These are phyloP conservation scores for Loris lydekkerianus DNA, from an alignment of 2,797 vertebrate genomes.

Conservation along the genomic window DNA sequence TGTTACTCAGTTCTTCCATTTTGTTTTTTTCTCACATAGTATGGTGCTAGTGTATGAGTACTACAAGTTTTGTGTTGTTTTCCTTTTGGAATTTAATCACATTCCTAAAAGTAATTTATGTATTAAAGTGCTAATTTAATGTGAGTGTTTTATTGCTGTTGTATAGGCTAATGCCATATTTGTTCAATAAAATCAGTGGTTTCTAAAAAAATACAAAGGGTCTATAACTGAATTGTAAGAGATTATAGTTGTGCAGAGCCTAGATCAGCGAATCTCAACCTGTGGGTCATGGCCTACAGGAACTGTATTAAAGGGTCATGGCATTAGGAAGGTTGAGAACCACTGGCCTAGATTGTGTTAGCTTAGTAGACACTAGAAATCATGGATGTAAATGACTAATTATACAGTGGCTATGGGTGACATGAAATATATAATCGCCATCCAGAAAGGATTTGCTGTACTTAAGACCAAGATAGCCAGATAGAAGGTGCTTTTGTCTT, in stretches of 20 bases:
- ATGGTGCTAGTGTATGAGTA: background rate
- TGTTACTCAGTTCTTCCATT: too few relatives aligned
- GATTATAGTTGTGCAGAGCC: background rate
- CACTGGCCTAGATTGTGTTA: background rate
- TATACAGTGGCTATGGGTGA: background rate
- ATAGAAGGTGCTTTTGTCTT: background rate
- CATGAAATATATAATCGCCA: background rate
- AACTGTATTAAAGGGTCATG: too few relatives aligned
- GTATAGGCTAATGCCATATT: constrained; percentile 9
- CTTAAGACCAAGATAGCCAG: background rate
- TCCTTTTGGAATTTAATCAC: background rate
- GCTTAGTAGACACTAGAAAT: background rate
- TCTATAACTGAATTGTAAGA: background rate
- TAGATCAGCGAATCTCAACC: background rate
- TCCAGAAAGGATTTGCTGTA: background rate
- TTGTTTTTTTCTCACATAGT: too few relatives aligned
- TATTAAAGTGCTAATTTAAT: constrained; percentile 38
- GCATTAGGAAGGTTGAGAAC: too few relatives aligned
- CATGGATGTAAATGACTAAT: background rate
- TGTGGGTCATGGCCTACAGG: too few relatives aligned
- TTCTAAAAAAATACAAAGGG: background rate
- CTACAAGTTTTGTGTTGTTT: background rate
- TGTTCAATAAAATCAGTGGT: background rate
- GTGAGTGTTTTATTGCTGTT: background rate
- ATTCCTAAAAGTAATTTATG: background rate